Conservation (phyloP, 2,797 vertebrate genomes). For the Crax fasciolata region DNA sequence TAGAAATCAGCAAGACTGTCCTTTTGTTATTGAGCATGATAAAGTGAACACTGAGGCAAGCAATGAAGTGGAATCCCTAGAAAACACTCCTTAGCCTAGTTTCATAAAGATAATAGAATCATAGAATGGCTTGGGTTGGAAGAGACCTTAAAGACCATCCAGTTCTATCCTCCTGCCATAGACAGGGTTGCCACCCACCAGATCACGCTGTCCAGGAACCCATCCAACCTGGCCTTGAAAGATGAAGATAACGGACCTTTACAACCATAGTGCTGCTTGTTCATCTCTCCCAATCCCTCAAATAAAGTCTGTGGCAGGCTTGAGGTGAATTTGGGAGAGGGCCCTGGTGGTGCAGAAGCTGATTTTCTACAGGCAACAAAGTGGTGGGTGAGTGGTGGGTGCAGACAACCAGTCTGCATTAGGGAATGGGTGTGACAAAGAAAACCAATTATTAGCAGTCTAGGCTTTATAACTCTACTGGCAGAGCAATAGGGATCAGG, state of each 20-base stretch:
- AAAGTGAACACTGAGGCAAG: background rate
- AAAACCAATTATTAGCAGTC: background rate
- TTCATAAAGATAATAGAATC: background rate
- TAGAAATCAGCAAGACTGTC: background rate
- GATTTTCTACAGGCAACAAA: background rate
- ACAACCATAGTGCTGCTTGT: background rate
- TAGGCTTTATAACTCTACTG: background rate
- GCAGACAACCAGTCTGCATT: no score
- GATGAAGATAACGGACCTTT: background rate
- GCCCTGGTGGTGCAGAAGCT: background rate
- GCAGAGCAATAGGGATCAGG: background rate
- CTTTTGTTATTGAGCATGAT: background rate
- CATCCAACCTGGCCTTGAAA: no score
- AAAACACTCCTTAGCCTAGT: background rate
- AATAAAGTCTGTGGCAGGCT: background rate
- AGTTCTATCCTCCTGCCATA: no score
- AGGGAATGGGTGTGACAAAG: background rate
- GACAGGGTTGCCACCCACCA: no score
- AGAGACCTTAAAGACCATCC: no score
- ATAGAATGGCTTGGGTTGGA: no score
- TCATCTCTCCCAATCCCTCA: background rate
- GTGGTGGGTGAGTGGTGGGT: no score
- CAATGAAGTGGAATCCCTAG: background rate
- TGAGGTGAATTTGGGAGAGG: background rate
- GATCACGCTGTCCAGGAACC: no score